These are phyloP conservation scores for Colletes latitarsis DNA, from an alignment of 1,140 invertebrate species.

Conservation along the genomic window DNA sequence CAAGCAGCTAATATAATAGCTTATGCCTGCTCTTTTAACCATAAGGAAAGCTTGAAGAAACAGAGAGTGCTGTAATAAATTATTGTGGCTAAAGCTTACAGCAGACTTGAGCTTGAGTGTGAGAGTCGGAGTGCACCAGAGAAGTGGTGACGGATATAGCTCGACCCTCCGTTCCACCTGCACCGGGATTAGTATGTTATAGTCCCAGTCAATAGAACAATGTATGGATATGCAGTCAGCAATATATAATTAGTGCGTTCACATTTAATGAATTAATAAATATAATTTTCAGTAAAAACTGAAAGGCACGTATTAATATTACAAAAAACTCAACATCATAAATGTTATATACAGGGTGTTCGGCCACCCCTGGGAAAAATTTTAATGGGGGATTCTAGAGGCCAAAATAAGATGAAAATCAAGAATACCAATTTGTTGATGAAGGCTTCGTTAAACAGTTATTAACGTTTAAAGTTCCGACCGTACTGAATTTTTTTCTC, in stretches of 20 bases:
- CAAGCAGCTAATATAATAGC: slow-evolving; percentile 25
- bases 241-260: slow-evolving; percentile 23
- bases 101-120: slow-evolving; percentile 76
- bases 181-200: slow-evolving; percentile 80
- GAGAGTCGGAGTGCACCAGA: slow-evolving; percentile 76
- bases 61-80: slow-evolving; percentile 65
- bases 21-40: background rate
- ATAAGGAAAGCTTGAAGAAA: slow-evolving; percentile 21
- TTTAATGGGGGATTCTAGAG: no score
- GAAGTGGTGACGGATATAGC: slow-evolving; percentile 75
- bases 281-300: slow-evolving; percentile 30
- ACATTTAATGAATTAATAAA: slow-evolving; percentile 30
- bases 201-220: slow-evolving; percentile 67
- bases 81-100: slow-evolving; percentile 79
- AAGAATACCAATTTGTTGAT: no score
- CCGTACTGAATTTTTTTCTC: no score
- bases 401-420: no score
- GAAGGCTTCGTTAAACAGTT: no score
- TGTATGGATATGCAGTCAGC: slow-evolving; percentile 28
- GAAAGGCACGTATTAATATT: background rate
- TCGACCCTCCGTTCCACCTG: slow-evolving; percentile 78
- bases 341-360: slow-evolving; percentile 12
- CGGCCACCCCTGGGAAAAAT: no score
- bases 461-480: no score
- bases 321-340: background rate